Base-by-base conservation (phyloP, 2,888 invertebrate species). In the Eilema sororculum region DNA sequence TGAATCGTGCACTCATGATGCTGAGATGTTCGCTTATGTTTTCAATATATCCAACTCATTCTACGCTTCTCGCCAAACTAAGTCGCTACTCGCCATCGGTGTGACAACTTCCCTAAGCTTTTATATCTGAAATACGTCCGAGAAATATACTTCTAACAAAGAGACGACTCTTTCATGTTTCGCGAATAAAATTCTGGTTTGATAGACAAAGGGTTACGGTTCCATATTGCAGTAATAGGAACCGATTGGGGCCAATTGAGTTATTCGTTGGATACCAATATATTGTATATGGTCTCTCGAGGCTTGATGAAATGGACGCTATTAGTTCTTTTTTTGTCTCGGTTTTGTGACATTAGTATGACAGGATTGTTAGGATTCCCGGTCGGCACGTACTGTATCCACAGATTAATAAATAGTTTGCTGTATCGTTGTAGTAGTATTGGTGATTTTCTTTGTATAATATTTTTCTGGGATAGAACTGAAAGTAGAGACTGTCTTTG, bases 201-300 rank as follows among this genome's bases (percentile, higher is more conserved):
- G 13, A 67, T 68, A 79, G 79, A 81, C 82, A 82, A 82, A 82
- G 79, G 81, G 79, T 78, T 83, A 66, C 37, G 37, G 74, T 67
- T 72, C 72, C 78, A 74, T 82, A 81, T 79, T 79, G 78, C 60
- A 70, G 67, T 79, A 79, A 80, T 80, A 66, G 73, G 65, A 58
- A 71, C 33, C 75, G 72, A 82, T 81, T 71, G 74, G 69, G 81
- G 83, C 77, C 82, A 79, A 83, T 82, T 72, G 75, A 76, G 75
- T 82, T 83, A 81, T 77, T 71, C 59, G 61, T 69, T 72, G 41
- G 63, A 77, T 75, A 75, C 71, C 74, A 72, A 77, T 63, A 74
- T 73, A 62, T 67, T 74, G 68, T 75, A 69, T 68, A 68, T 57
- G 61, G 20, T 71, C 67, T 76, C 71, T 71, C 63, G 62, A 59